Evolutionary conservation across 2,113 vertebrate species (phyloP), one percentile per base, ranked within the genome.

Genomic region (Syngnathus floridae): DNA sequence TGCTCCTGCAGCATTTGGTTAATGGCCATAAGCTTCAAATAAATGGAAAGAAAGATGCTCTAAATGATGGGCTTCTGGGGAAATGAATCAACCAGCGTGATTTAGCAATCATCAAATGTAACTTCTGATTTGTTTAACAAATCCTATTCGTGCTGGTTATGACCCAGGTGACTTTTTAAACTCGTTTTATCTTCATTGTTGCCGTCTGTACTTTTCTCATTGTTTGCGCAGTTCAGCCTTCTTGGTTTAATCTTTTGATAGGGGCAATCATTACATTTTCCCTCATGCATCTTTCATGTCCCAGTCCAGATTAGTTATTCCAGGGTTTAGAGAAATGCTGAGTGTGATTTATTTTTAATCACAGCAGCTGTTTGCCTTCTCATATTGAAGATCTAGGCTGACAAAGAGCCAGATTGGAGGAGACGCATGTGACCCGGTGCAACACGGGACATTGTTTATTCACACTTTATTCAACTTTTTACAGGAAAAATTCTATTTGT

Each of bases 261-360:
- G 85, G 85, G 84, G 79, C 85, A 90, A 90, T 88, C 82, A 89
- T 88, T 89, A 82, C 86, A 88, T 90, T 89, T 88, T 69, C 86
- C 78, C 80, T 86, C 80, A 87, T 90, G 77, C 65, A 87, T 90
- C 72, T 89, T 91, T 90, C 71, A 90, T 80, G 84, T 71, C 77
- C 64, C 80, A 71, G 82, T 84, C 85, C 74, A 80, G 78, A 91
- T 85, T 84, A 87, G 86, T 88, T 89, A 90, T 90, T 91, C 87
- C 80, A 76, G 77, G 86, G 84, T 91, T 90, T 89, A 78, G 80
- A 85, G 80, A 84, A 86, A 87, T 84, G 85, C 84, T 82, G 86
- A 83, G 82, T 78, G 86, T 65, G 80, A 90, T 91, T 87, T 89
- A 91, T 91, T 90, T 91, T 91, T 91, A 88, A 91, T 90, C 82